Percentiles rank a stretch among this genome's conserved stretches.
Evolutionary conservation across 1,140 invertebrate species (phyloP).

Genomic region (Onthophagus taurus): DNA sequence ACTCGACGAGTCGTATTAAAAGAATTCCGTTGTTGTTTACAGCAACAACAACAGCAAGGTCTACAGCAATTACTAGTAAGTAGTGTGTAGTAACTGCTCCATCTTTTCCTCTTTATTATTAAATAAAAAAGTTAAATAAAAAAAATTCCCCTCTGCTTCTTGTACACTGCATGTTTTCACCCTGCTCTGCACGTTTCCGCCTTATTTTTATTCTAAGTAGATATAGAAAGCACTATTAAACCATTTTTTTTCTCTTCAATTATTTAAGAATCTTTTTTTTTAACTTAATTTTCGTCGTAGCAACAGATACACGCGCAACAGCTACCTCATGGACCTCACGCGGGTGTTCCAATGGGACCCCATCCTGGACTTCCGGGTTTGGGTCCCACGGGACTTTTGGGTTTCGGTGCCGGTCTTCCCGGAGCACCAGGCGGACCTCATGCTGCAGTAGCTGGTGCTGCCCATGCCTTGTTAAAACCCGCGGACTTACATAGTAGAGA

Average conservation of each 20-base stretch:
- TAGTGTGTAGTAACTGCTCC: conserved; percentile 33
- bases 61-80: conserved; percentile 57
- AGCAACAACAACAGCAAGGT: conserved; percentile 70
- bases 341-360: conserved; percentile 52
- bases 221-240: no score
- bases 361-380: conserved; percentile 57
- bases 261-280: conserved; percentile 1
- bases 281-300: conserved; percentile 26
- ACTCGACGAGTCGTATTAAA: conserved; percentile 26
- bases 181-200: no score
- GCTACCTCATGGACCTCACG: conserved; percentile 66
- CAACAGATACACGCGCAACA: conserved; percentile 90
- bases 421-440: conserved; percentile 39
- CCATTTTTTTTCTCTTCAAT: conserved; percentile 3
- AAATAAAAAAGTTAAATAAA: no score
- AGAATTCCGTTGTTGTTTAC: conserved; percentile 38
- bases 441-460: conserved; percentile 40
- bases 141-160: no score
- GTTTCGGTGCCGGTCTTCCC: conserved; percentile 40
- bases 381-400: conserved; percentile 35
- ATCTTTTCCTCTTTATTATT: no score
- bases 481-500: conserved; percentile 51
- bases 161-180: no score
- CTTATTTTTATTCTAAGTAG: no score
- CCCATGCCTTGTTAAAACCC: conserved; percentile 48